phyloP scores from a whole-genome alignment of 2,888 invertebrate species.

The Tholera decimalis region DNA sequence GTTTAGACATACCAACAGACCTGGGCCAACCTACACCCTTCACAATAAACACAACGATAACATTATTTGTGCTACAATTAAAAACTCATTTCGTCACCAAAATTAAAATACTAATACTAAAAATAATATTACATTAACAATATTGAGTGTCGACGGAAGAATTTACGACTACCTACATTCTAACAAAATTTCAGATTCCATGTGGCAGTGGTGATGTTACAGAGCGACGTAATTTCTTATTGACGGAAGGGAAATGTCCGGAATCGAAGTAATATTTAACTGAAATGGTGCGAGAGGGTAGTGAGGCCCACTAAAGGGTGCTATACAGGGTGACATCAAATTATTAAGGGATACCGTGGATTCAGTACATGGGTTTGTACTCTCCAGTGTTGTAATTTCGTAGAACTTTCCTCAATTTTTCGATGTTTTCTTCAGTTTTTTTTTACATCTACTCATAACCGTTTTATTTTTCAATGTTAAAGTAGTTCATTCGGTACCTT shows the following conservation, averaged over 20 bases:
- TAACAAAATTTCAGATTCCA: constrained; percentile 6
- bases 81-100: constrained; percentile 5
- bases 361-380: no score
- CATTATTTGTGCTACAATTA: constrained; percentile 34
- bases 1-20: background rate
- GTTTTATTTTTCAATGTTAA: no score
- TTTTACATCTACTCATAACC: no score
- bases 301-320: background rate
- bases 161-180: constrained; percentile 13
- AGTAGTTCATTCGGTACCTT: no score
- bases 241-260: background rate
- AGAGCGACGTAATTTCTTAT: background rate
- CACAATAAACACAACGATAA: background rate
- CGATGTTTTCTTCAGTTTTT: no score
- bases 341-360: no score
- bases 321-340: no score
- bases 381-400: no score
- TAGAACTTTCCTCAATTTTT: no score
- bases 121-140: background rate
- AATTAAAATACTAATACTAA: background rate
- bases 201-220: background rate
- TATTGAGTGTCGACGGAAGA: constrained; percentile 18
- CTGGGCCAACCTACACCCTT: background rate
- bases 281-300: background rate
- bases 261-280: background rate